Evolutionary conservation across 1,140 invertebrate species (phyloP), one percentile per base, ranked within the genome.

Genomic region (Rhopalosiphum maidis): DNA sequence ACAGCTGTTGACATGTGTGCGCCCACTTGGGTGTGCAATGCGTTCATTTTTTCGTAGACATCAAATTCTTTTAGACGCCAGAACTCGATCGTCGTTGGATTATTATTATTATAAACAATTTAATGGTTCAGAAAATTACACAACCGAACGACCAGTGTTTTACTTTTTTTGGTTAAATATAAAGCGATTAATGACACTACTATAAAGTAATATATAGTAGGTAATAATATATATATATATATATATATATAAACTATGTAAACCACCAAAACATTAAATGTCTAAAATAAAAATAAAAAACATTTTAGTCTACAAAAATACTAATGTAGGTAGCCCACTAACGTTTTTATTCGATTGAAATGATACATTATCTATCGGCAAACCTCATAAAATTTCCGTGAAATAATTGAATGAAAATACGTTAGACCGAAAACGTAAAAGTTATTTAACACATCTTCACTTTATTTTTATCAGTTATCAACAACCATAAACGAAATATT

Each of bases 1-100:
- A 90, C 89, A 90, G 89, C 89, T 90, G 89, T 90, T 90, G 41
- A 90, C 89, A 90, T 90, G 37, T 90, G 89, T 90, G 55, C 89
- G 23, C 89, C 54, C 89, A 90, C 37, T 90, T 90, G 54, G 89
- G 89, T 90, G 37, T 43, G 54, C 54, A 90, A 90, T 68, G 60
- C 89, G 60, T 68, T 90, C 37, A 35, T 60, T 90, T 90, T 68
- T 68, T 90, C 7, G 25, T 43, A 90, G 89, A 90, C 89, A 90
- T 90, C 37, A 68, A 90, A 90, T 90, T 90, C 89, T 90, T 90
- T 90, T 37, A 68, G 54, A 18, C 37, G 54, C 88, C 87, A 60
- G 54, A 60, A 55, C 88, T 37, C 88, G 54, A 90, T 90, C 15
- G 89, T 68, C 25, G 25, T 68, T 18, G 54, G n/a, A 22, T 46